These are phyloP conservation scores for Ypsolopha scabrella DNA, from an alignment of 2,888 invertebrate genomes.

Conservation along the genomic window DNA sequence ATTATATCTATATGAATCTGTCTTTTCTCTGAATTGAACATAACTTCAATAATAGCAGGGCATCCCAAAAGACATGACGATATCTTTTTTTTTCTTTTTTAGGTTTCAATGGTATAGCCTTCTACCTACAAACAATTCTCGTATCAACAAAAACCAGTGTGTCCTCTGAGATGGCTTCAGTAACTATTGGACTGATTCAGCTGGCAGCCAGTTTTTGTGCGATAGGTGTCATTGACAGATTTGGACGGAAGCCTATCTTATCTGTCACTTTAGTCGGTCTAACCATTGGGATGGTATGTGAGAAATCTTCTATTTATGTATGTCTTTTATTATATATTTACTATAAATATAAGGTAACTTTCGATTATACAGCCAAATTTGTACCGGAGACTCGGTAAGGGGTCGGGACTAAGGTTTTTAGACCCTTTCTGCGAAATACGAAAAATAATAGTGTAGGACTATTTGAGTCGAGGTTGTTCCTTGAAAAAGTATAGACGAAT, in stretches of 20 bases:
- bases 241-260: slow-evolving; percentile 27
- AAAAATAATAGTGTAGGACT: no score
- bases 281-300: slow-evolving; percentile 29
- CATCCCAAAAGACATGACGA: no score
- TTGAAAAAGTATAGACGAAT: no score
- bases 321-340: background rate
- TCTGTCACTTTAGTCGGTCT: slow-evolving; percentile 19
- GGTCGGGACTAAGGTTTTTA: no score
- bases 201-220: slow-evolving; percentile 31
- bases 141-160: slow-evolving; percentile 36
- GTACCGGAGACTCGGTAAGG: no score
- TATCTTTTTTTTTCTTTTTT: no score
- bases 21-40: no score
- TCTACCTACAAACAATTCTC: slow-evolving; percentile 41
- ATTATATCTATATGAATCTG: no score
- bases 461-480: no score
- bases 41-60: no score
- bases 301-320: background rate
- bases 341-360: background rate
- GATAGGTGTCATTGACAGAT: slow-evolving; percentile 22
- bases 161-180: slow-evolving; percentile 32
- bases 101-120: slow-evolving; percentile 32
- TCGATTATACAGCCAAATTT: background rate
- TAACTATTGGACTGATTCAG: slow-evolving; percentile 35
- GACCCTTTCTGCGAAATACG: no score